Conservation (phyloP, 2,888 invertebrate genomes). For the Megalurothrips usitatus region DNA sequence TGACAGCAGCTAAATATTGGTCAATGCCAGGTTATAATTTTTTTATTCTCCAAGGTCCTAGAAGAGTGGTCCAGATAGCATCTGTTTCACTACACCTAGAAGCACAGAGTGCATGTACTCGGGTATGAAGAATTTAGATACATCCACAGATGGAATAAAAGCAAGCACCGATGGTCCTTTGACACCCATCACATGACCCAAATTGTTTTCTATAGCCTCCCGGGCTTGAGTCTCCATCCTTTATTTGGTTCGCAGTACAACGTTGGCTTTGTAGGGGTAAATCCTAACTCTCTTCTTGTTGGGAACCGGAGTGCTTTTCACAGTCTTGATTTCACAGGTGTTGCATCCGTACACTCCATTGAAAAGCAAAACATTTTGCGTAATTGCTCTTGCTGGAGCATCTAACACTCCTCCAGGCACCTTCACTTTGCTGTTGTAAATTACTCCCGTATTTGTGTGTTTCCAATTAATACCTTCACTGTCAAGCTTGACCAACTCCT, state of each 20-base stretch:
- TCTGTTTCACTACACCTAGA: neutral
- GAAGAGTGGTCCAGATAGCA: neutral
- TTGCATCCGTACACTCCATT: slow-evolving; percentile 5
- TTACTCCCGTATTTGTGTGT: neutral
- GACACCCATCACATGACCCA: neutral
- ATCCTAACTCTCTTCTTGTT: neutral
- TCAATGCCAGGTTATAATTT: neutral
- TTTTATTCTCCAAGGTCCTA: neutral
- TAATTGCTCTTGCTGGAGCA: slow-evolving; percentile 1
- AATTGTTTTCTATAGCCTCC: neutral
- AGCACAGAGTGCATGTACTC: too few relatives aligned
- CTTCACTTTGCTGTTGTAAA: neutral
- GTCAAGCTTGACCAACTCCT: neutral
- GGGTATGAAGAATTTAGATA: neutral
- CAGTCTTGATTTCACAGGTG: neutral
- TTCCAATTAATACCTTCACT: neutral
- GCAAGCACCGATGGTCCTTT: neutral
- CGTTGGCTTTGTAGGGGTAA: neutral
- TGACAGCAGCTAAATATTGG: neutral
- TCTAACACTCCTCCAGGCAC: neutral
- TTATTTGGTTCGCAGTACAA: neutral
- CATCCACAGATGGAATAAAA: neutral
- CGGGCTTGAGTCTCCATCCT: neutral
- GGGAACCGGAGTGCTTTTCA: neutral
- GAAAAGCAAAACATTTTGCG: neutral